Percentiles rank a stretch among this genome's conserved stretches.
Conservation (phyloP, 2,113 vertebrate species). For the Bubo blakistoni region DNA sequence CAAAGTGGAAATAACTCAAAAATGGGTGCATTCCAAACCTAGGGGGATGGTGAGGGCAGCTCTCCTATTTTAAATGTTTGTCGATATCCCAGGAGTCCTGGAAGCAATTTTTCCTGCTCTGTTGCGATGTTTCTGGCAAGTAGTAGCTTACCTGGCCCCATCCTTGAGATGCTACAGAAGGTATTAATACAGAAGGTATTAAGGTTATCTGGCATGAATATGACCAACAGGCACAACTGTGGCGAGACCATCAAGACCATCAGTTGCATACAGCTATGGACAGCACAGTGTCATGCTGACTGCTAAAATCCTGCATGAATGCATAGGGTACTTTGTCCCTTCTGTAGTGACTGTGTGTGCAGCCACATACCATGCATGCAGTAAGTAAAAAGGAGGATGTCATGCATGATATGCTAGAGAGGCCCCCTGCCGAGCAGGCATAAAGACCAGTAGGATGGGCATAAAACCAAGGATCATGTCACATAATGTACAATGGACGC, state of each 20-base stretch:
- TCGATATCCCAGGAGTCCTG: background rate
- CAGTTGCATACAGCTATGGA: background rate
- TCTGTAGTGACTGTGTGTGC: background rate
- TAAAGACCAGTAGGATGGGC: background rate
- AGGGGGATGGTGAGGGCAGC: background rate
- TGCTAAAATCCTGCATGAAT: background rate
- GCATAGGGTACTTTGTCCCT: background rate
- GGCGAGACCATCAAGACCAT: background rate
- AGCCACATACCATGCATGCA: background rate
- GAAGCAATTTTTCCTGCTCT: background rate
- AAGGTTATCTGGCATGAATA: background rate
- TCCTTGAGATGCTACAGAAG: background rate
- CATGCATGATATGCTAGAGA: background rate
- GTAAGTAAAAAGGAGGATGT: background rate
- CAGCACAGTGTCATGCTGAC: background rate
- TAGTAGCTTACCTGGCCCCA: background rate
- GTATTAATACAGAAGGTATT: background rate
- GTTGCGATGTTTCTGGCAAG: background rate
- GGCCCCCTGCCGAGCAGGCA: rapidly evolving
- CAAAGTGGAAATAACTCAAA: background rate
- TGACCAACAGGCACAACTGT: background rate
- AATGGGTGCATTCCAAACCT: background rate
- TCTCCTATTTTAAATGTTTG: background rate
- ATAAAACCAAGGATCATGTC: background rate
- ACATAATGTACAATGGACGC: background rate